Base-by-base conservation (phyloP, 2,797 vertebrate species). In the Leptodactylus fallax region DNA sequence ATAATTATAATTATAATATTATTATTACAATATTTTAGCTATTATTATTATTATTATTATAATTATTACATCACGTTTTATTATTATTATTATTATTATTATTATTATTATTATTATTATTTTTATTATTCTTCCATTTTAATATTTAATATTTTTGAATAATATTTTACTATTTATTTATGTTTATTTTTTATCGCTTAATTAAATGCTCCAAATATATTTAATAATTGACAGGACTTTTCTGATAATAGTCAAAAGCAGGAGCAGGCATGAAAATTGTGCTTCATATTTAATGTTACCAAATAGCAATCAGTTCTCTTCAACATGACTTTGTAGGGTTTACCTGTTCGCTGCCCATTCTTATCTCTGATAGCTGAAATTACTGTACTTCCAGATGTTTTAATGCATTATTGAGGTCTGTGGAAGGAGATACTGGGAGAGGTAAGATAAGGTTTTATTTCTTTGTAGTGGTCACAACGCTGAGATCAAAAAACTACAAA, bases 401-500 rank as follows among this genome's bases (percentile, higher is more conserved):
- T 93, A 93, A 94, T 95, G 95, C 94, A 93, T 95, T 95, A 94
- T 95, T 93, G 93, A 95, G 95, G 95, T 96, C 95, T 95, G 91
- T 93, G 95, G 94, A 96, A 93, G 94, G 94, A 95, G 96, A 95
- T 95, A 95, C 95, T 96, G 95, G 91, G 94, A 94, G 95, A 93
- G 94, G 95, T 92, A 95, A 94, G 96, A 97, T 97, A 97, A 97
- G 95, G 94, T 94, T 96, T 94, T 95, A 94, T 94, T 94, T 96
- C 95, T 97, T 96, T 96, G 96, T 96, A 95, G 95, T 94, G 90
- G 91, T 94, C 93, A 92, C 94, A 95, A 96, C 94, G 93, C 94
- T 89, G 92, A 96, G 95, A 97, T 98, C 96, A 97, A 97, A 98
- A 95, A 91, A 91, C 25, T 92, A 87, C 79, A 90, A 94, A 95